These are phyloP conservation scores for Upupa epops DNA, from an alignment of 2,113 vertebrate species.

Conservation along the genomic window DNA sequence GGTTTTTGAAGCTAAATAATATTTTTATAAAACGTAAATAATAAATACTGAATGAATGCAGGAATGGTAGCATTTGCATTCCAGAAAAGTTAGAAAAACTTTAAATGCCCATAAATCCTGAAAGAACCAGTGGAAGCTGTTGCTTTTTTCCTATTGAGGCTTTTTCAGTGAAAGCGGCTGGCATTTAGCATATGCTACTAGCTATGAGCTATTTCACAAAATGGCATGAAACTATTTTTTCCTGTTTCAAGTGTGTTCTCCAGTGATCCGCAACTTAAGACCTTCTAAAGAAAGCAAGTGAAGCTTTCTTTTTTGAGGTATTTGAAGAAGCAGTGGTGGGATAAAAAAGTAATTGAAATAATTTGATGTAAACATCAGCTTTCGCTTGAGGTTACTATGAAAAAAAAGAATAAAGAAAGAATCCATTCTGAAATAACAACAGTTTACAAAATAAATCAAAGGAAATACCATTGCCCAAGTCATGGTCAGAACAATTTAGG, in stretches of 20 bases:
- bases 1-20: not conserved
- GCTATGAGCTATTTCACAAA: not conserved
- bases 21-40: not conserved
- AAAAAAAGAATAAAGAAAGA: not conserved
- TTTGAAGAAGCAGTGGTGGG: not conserved
- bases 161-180: not conserved
- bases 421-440: not conserved
- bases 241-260: not conserved
- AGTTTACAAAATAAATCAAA: not conserved
- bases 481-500: not conserved
- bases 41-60: not conserved
- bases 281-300: not conserved
- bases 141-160: not conserved
- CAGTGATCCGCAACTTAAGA: not conserved
- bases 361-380: not conserved
- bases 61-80: not conserved
- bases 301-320: not conserved
- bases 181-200: not conserved
- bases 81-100: not conserved
- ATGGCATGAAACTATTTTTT: not conserved
- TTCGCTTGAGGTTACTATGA: not conserved
- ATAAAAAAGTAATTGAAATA: not conserved
- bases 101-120: not conserved
- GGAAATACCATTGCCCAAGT: slow-evolving; percentile 6
- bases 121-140: not conserved